Conservation (phyloP, 2,113 vertebrate genomes). For the Mastomys coucha region DNA sequence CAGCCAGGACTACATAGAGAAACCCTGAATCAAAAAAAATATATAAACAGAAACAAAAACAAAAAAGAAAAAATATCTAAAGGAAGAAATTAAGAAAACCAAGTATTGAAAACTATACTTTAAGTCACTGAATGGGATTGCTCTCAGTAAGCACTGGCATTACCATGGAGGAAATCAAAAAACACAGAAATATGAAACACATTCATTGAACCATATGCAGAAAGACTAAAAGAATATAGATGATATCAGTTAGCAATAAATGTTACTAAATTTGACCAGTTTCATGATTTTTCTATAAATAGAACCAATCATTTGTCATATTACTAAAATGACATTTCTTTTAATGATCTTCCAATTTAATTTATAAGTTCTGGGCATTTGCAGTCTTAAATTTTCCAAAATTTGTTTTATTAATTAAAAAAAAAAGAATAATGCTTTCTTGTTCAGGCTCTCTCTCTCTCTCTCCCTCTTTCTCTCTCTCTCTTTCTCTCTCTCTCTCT, state of each 20-base stretch:
- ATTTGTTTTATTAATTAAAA: constrained; percentile 71
- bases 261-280: neutral
- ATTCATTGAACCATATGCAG: neutral
- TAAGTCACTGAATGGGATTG: neutral
- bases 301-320: neutral
- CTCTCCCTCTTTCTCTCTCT: too few species aligned
- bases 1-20: too few species aligned
- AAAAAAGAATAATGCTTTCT: constrained; percentile 48
- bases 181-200: neutral
- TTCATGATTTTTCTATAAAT: neutral
- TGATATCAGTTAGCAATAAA: neutral
- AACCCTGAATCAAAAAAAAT: too few species aligned
- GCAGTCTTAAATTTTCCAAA: constrained; percentile 68
- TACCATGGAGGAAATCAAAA: neutral
- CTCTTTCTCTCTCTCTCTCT: too few species aligned
- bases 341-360: neutral
- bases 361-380: constrained; percentile 76
- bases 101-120: neutral
- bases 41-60: too few species aligned
- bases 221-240: neutral
- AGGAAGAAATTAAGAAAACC: too few species aligned
- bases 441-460: neutral
- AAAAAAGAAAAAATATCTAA: neutral
- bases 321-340: neutral
- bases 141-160: neutral